These are phyloP conservation scores for Valencia hispanica DNA, from an alignment of 2,797 vertebrate species.

Conservation along the genomic window DNA sequence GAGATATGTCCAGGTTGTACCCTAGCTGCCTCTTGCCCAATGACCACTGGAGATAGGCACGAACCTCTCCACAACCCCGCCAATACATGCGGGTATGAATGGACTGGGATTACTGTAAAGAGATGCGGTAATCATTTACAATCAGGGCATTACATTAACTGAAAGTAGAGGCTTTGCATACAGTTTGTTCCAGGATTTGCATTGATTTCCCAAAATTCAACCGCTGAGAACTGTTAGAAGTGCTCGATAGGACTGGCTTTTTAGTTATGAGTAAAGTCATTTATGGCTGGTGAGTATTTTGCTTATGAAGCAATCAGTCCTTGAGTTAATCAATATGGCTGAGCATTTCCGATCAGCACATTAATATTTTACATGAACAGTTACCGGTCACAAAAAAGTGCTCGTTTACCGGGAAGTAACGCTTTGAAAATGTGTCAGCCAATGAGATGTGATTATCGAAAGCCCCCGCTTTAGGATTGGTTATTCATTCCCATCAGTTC, in stretches of 20 bases:
- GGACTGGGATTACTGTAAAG: too few species aligned
- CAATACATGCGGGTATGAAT: too few species aligned
- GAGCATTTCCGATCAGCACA: not conserved
- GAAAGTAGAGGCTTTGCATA: not conserved
- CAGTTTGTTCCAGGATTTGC: not conserved
- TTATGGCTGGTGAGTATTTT: not conserved
- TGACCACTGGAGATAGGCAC: not conserved
- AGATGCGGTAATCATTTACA: too few species aligned
- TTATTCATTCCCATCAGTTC: slow-evolving; percentile 47
- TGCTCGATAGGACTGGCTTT: too few species aligned
- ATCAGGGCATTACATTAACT: not conserved
- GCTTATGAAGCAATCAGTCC: too few species aligned
- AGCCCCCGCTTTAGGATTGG: slow-evolving; percentile 53
- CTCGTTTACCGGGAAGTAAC: slow-evolving; percentile 23
- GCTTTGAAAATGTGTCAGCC: slow-evolving; percentile 21
- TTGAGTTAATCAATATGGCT: not conserved
- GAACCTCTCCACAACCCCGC: not conserved
- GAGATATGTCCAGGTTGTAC: not conserved
- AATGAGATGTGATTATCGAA: slow-evolving; percentile 13
- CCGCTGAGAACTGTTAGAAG: not conserved
- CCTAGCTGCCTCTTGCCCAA: not conserved
- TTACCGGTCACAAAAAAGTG: slow-evolving; percentile 27
- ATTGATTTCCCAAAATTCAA: not conserved
- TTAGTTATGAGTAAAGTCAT: not conserved
- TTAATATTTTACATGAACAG: slow-evolving; percentile 27